Base-by-base conservation (phyloP, 2,797 vertebrate genomes). In the Lutjanus argentimaculatus region DNA sequence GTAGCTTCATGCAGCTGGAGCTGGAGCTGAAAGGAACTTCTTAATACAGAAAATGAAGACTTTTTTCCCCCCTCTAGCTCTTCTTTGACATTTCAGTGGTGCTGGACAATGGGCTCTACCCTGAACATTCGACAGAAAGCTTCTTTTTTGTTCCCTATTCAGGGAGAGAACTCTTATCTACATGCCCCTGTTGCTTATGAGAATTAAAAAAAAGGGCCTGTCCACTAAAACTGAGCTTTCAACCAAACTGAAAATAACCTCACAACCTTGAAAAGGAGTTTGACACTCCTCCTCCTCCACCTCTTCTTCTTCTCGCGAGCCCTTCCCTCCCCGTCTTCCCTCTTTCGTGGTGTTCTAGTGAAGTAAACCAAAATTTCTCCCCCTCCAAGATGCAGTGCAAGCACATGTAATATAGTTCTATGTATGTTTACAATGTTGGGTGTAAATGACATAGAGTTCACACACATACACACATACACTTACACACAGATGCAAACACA, bases 381-480 rank as follows among this genome's bases (percentile, higher is more conserved):
- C 74, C 91, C 83, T 88, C 91, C 89, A 93, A 93, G 90, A 95
- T 93, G 94, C 95, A 95, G 96, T 96, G 96, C 97, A 99, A 99
- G 98, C 98, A 99, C 97, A 99, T 99, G 97, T 99, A 98, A 97
- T 97, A 98, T 99, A 99, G 97, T 97, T 96, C 96, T 95, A 93
- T 98, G 97, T 99, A 98, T 98, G 98, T 99, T 99, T 99, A 99
- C 98, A 98, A 97, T 98, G 97, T 99, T 98, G 97, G 97, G 97
- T 99, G 98, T 98, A 98, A 99, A 98, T 97, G 97, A 96, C 96
- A 97, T 97, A 97, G 97, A 97, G 95, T 96, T 94, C 94, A 95
- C 92, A 93, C 89, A 65, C 64, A 21, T 46, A 49, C 17, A 62
- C 46, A 71, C 52, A 43, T 36, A 6, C 11, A 59, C 22, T 52